Conservation (phyloP, 1,140 invertebrate genomes). For the Macrobrachium rosenbergii region DNA sequence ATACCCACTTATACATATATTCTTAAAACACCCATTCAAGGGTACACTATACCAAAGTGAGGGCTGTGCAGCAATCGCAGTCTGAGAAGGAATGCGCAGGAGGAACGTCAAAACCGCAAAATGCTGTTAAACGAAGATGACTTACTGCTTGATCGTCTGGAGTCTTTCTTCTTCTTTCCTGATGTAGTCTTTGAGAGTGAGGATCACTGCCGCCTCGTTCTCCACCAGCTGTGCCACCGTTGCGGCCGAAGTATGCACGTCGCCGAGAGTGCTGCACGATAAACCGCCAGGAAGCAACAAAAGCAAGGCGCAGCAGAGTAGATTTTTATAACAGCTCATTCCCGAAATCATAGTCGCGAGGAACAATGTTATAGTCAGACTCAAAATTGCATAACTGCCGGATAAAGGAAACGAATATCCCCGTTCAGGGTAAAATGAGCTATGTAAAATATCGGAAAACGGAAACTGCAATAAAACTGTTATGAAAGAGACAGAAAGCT, state of each 20-base stretch:
- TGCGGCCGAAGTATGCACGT: conserved; percentile 47
- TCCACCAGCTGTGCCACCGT: conserved; percentile 46
- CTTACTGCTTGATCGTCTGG: conserved; percentile 30
- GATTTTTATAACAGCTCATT: not conserved
- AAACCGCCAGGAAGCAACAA: not conserved
- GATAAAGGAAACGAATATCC: too few relatives aligned
- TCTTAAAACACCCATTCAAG: not conserved
- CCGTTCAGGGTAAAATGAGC: too few relatives aligned
- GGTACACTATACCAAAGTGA: not conserved
- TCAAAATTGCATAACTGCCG: too few relatives aligned
- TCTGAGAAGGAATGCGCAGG: not conserved
- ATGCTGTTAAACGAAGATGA: not conserved
- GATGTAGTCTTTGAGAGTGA: conserved; percentile 38
- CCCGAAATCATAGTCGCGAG: not conserved
- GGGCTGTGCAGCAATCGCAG: not conserved
- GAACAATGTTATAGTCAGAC: too few relatives aligned
- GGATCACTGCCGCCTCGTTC: conserved; percentile 27
- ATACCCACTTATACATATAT: not conserved
- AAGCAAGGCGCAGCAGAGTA: not conserved
- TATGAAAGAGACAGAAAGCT: too few relatives aligned
- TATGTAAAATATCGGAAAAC: too few relatives aligned
- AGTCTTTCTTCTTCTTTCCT: conserved; percentile 29
- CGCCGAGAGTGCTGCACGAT: conserved; percentile 10
- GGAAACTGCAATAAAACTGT: too few relatives aligned
- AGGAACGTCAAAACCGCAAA: too few relatives aligned